These are phyloP conservation scores for Cotesia typhae DNA, from an alignment of 1,140 invertebrate species.

Conservation along the genomic window DNA sequence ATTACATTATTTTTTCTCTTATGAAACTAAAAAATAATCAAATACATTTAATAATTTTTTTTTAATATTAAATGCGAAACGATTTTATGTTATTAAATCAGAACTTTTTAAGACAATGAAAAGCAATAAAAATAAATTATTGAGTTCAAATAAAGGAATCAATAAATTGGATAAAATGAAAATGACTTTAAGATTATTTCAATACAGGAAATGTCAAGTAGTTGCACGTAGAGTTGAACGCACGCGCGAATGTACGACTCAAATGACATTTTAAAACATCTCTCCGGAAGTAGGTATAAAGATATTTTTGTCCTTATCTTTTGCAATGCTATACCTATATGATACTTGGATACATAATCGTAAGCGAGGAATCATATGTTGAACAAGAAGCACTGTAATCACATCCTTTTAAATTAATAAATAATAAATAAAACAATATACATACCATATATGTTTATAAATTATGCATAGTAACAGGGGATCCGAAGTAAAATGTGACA, in stretches of 20 bases:
- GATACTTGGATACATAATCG: conserved; percentile 8
- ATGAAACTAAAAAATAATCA: too few species aligned
- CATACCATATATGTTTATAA: not conserved
- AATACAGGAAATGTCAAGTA: conserved; percentile 29
- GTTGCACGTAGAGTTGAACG: conserved; percentile 21
- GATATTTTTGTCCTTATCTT: conserved; percentile 49
- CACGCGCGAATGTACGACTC: conserved; percentile 41
- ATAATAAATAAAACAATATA: not conserved
- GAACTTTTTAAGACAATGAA: too few species aligned
- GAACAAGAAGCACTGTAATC: conserved; percentile 24
- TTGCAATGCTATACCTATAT: conserved; percentile 31
- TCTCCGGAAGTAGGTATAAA: conserved; percentile 48
- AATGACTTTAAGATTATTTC: not conserved
- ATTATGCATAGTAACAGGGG: not conserved
- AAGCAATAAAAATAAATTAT: too few species aligned
- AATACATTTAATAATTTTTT: too few species aligned
- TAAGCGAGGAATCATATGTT: conserved; percentile 25
- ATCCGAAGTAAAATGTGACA: too few species aligned
- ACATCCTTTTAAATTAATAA: not conserved
- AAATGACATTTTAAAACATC: conserved; percentile 50
- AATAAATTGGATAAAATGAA: too few species aligned
- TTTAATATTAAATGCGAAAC: too few species aligned
- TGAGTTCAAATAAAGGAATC: too few species aligned
- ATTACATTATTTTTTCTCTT: too few species aligned
- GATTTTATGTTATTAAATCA: too few species aligned